Evolutionary conservation across 2,888 invertebrate species (phyloP), one percentile per base, ranked within the genome.

Genomic region (Temnothorax ravouxi): DNA sequence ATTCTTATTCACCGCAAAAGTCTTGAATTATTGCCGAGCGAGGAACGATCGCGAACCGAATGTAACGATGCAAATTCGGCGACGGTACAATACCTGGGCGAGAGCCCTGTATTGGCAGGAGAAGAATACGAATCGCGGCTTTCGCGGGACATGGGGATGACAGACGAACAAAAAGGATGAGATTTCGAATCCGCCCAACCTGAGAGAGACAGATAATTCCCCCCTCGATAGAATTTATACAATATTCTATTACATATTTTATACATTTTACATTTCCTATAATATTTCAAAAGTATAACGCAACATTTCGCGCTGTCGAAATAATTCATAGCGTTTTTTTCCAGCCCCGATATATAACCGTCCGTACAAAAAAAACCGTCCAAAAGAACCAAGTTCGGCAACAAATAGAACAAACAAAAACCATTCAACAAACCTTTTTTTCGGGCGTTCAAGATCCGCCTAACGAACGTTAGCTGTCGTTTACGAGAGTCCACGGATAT

Each of bases 401-500:
- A 67, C 56, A 41, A 56, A 56, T 2, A 11, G 11, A 29, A 67
- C n/a, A 34, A 56, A 76, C 18, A 38, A 56, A 67, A 56, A 18
- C 29, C 29, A n/a, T 44, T 56, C 9, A 9, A 56, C 44, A 6
- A 54, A 44, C n/a, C 41, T 34, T 69, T 79, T 62, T 56, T 64
- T 38, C 54, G 34, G 21, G 50, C 80, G 50, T 25, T 69, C 84
- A 81, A 84, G 84, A 66, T 72, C 71, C 56, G 67, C 54, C 84
- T 64, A 81, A 81, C 86, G 72, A 84, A 82, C 87, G 88, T 81
- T 77, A 77, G 77, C 77, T 90, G 87, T 87, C 90, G 88, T 86
- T 90, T 87, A 87, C 89, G 88, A 86, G 84, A 87, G 84, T 88
- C 85, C 69, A 54, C 86, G 86, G 81, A 84, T 89, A 90, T 92